phyloP scores from a whole-genome alignment of 2,888 invertebrate species.

The Drosophila subquinaria region DNA sequence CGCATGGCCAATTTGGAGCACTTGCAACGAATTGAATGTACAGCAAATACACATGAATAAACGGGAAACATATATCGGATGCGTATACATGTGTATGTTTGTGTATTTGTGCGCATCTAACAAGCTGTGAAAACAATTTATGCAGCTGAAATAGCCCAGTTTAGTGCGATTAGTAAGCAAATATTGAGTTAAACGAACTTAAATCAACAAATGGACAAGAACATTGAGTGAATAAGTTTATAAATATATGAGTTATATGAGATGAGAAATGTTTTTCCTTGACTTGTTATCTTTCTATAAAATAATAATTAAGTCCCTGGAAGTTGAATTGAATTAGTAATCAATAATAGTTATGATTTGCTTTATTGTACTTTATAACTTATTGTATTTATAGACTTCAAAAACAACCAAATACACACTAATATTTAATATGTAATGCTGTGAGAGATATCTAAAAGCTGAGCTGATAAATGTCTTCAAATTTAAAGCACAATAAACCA shows the following conservation, averaged over 20 bases:
- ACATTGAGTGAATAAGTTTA: neutral
- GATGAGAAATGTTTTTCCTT: too few species aligned
- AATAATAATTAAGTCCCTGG: too few species aligned
- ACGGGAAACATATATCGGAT: slow-evolving; percentile 9
- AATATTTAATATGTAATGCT: too few species aligned
- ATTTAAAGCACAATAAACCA: neutral
- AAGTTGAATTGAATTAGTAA: too few species aligned
- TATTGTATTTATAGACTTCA: too few species aligned
- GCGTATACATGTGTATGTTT: neutral
- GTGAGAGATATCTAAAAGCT: too few species aligned
- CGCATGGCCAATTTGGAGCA: slow-evolving; percentile 55
- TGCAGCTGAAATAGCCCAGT: slow-evolving; percentile 39
- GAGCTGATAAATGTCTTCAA: neutral
- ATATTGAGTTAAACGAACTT: slow-evolving; percentile 8
- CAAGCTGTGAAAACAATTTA: slow-evolving; percentile 62
- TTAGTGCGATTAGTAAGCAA: slow-evolving; percentile 13
- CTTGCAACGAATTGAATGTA: slow-evolving; percentile 7
- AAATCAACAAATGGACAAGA: slow-evolving; percentile 7
- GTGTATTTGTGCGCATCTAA: neutral
- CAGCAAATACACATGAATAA: slow-evolving; percentile 22
- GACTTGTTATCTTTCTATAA: neutral
- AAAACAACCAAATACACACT: too few species aligned
- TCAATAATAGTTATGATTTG: too few species aligned
- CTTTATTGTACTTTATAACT: too few species aligned
- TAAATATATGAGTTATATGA: neutral